These are phyloP conservation scores for Zootermopsis nevadensis DNA, from an alignment of 2,888 invertebrate genomes.

Conservation along the genomic window DNA sequence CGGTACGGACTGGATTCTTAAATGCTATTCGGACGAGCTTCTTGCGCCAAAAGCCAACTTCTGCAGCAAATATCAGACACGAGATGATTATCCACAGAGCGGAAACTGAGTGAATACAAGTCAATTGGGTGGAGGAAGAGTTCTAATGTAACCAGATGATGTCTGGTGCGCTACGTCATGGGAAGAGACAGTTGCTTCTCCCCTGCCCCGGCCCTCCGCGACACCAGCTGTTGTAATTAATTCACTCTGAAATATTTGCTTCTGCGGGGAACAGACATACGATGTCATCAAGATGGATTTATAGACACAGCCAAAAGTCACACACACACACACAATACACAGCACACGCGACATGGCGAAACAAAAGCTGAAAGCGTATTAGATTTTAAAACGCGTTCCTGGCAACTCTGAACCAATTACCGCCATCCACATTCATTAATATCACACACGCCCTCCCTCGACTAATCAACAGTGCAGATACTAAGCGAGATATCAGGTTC, in stretches of 20 bases:
- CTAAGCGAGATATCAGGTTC: no score
- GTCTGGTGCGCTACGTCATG: background rate
- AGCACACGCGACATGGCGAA: background rate
- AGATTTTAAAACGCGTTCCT: no score
- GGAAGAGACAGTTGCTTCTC: conserved; percentile 28
- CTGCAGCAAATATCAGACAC: no score
- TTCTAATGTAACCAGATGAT: background rate
- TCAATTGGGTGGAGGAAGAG: background rate
- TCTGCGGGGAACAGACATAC: background rate
- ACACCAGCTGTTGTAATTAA: conserved; percentile 41
- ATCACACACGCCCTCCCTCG: no score
- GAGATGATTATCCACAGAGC: no score
- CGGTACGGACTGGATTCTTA: no score
- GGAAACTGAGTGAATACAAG: background rate
- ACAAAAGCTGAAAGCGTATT: no score
- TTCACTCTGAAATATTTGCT: conserved; percentile 17
- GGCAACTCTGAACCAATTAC: no score
- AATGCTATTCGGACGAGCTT: no score
- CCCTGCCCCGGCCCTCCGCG: background rate
- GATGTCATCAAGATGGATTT: conserved; percentile 33
- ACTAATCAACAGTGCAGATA: no score
- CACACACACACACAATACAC: background rate
- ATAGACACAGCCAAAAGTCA: conserved; percentile 8
- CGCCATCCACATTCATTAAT: no score
- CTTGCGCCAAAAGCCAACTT: no score